Evolutionary conservation across 2,113 vertebrate species (phyloP), one percentile per base, ranked within the genome.

Genomic region (Bufo bufo): DNA sequence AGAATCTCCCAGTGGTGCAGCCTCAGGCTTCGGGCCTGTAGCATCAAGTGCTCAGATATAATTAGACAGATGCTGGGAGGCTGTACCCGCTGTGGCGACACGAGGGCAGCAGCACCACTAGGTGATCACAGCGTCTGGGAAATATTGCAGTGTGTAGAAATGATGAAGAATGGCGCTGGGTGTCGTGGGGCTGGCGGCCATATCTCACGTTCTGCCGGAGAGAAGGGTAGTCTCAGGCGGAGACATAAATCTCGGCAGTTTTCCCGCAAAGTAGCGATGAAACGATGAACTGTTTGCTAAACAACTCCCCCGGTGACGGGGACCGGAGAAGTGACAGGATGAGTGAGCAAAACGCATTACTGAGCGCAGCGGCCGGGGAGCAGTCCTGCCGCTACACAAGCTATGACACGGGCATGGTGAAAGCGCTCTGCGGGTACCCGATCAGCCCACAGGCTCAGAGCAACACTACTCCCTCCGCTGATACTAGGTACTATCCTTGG

Each of bases 271-370:
- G 61, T 23, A 14, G 77, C 59, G 43, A 19, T 56, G 77, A 61
- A 63, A 65, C 85, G 20, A 59, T 78, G 75, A 77, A 77, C 58
- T 71, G 63, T 87, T 87, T 87, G 79, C 61, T 33, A 80, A 87
- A 87, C 77, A 87, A 87, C 77, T 87, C 77, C 74, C 74, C 33
- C 3, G 63, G 85, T 80, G 75, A 79, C 79, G 33, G 33, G 49
- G 77, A 45, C 78, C 59, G 17, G 75, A 65, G n/a, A 54, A 23
- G 58, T 66, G 85, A 80, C 85, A 71, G 85, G 49, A 69, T 80
- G 77, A 87, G 43, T 80, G 77, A 87, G 49, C 63, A 17, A 80
- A 49, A 80, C 61, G 58, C 77, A 54, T 71, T 45, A 79, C n/a
- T 14, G 33, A 79, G 50, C 13, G 61, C 7, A 20, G 19, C 63